Evolutionary conservation across 2,113 vertebrate species (phyloP), one percentile per base, ranked within the genome.

Genomic region (Shinisaurus crocodilurus): DNA sequence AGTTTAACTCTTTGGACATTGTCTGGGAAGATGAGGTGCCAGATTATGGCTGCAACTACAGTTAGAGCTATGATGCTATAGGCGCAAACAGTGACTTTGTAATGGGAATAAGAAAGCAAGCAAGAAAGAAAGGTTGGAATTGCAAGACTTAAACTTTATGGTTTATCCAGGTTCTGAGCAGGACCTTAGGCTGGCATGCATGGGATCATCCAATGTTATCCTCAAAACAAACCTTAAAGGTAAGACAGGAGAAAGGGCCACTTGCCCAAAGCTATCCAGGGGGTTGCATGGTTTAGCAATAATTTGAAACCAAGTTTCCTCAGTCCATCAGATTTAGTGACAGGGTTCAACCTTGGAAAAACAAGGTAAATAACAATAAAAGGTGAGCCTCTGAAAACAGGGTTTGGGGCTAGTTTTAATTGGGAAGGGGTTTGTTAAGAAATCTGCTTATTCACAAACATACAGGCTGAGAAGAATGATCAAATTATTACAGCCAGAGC

Each of bases 1-100:
- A n/a, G n/a, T 95, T 93, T 93, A 92, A 91, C 70, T 13, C 69
- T 87, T 91, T 3, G 65, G 86, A 91, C 60, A 69, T 25, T 79
- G 72, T 90, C 74, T 79, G 60, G n/a, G 12, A 67, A 85, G 57
- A 89, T 69, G 77, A 82, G 60, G n/a, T 67, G 34, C 29, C 50
- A 82, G 27, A 83, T n/a, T 63, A 25, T 6, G 40, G 23, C n/a
- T 29, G 1, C 15, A 76, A 2, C 37, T 45, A 34, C 12, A 75
- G 57, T 77, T 43, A 91, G 81, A 69, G 2, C 40, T 60, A 43
- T 57, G 27, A 72, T 75, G 54, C 7, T 37, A 23, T 45, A 8
- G 25, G 43, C n/a, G 54, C 25, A 70, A 43, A 87, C n/a, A 63
- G 40, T n/a, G 27, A 29, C 40, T 6, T 34, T 63, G 80, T 25